Percentiles rank a stretch among this genome's conserved stretches.
Evolutionary conservation across 2,797 vertebrate genomes (phyloP).

Genomic region (Morelia viridis): DNA sequence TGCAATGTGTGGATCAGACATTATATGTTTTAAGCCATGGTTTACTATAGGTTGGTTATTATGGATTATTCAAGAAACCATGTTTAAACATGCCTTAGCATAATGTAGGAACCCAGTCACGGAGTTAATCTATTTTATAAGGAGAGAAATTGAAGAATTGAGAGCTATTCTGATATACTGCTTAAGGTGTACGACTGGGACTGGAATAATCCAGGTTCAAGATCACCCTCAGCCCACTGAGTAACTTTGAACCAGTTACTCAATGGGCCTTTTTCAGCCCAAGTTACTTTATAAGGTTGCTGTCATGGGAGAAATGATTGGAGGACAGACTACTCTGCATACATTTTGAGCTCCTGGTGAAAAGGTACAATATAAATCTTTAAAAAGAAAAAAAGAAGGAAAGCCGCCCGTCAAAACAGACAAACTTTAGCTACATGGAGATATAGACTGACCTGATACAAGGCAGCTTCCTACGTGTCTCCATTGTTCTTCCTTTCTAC

Average conservation of each 20-base stretch:
- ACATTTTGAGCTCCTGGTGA: neutral
- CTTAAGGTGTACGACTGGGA: neutral
- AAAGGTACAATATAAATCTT: too few relatives aligned
- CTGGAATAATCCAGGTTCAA: neutral
- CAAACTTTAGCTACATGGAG: neutral
- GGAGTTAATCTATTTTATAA: neutral
- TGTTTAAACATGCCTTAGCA: neutral
- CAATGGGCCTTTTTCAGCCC: neutral
- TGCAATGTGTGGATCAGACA: neutral
- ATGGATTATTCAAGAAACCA: neutral
- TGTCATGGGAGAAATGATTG: neutral
- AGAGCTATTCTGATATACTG: neutral
- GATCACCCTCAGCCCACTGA: neutral
- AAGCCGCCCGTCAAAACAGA: neutral
- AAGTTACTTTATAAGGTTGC: neutral
- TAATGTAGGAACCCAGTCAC: neutral
- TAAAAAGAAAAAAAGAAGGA: neutral
- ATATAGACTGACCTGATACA: neutral
- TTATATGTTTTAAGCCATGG: neutral
- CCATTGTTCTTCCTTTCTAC: neutral
- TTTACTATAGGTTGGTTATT: neutral
- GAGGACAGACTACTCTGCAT: neutral
- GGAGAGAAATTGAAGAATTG: neutral
- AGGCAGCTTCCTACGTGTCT: neutral
- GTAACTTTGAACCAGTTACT: neutral